Percentiles rank a stretch among this genome's conserved stretches.
These are phyloP conservation scores for Gephyroberyx darwinii DNA, from an alignment of 2,797 vertebrate genomes.

Conservation along the genomic window DNA sequence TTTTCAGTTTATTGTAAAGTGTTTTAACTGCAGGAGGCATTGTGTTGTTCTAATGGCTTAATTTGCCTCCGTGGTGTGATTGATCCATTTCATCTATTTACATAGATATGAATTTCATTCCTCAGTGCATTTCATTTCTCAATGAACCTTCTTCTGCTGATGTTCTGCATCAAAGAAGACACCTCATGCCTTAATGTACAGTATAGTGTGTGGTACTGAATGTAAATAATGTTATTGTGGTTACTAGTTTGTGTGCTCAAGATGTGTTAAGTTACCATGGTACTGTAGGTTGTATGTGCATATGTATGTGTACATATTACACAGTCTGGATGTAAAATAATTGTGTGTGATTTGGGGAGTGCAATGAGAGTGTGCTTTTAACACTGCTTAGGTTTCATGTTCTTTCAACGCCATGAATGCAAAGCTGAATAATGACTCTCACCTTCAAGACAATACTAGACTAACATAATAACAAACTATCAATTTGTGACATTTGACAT, in stretches of 20 bases:
- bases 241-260: slow-evolving; percentile 65
- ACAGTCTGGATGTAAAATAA: slow-evolving; percentile 64
- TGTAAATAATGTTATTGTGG: slow-evolving; percentile 72
- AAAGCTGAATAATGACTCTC: slow-evolving; percentile 50
- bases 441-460: slow-evolving; percentile 49
- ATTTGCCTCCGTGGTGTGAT: slow-evolving; percentile 46
- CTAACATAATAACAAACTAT: slow-evolving; percentile 49
- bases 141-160: slow-evolving; percentile 65
- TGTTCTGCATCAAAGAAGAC: slow-evolving; percentile 73
- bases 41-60: slow-evolving; percentile 31
- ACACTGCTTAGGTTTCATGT: slow-evolving; percentile 44
- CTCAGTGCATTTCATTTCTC: slow-evolving; percentile 67
- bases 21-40: slow-evolving; percentile 38
- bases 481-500: slow-evolving; percentile 63
- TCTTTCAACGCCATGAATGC: slow-evolving; percentile 38
- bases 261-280: slow-evolving; percentile 71
- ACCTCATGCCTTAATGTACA: slow-evolving; percentile 88
- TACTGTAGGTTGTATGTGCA: slow-evolving; percentile 63
- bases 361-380: slow-evolving; percentile 48
- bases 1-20: slow-evolving; percentile 10
- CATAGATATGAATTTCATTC: slow-evolving; percentile 64
- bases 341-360: slow-evolving; percentile 45
- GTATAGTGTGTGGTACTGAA: slow-evolving; percentile 73
- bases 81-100: slow-evolving; percentile 34
- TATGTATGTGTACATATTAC: slow-evolving; percentile 66